These are phyloP conservation scores for Palloptera scutellata DNA, from an alignment of 2,888 invertebrate genomes.

Conservation along the genomic window DNA sequence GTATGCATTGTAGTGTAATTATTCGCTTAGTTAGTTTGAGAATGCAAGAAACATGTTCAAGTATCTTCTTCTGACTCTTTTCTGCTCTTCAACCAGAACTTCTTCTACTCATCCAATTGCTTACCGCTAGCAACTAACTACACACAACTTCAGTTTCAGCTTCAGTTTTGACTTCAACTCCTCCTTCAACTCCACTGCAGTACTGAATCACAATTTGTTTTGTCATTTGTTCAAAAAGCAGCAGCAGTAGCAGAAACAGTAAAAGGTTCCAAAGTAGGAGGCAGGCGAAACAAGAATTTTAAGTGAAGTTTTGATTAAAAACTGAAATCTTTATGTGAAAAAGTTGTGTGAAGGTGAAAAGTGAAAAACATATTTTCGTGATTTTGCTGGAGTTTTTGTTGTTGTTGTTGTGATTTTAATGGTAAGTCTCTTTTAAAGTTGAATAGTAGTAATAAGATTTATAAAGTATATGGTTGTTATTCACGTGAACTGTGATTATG, in stretches of 20 bases:
- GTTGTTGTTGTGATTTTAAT: not conserved
- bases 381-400: not conserved
- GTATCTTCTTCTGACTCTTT: slow-evolving; percentile 12
- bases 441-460: slow-evolving; percentile 2
- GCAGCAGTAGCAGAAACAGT: too few species aligned
- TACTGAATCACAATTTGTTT: too few species aligned
- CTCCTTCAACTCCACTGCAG: too few species aligned
- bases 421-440: not conserved
- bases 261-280: too few species aligned
- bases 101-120: too few species aligned
- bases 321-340: slow-evolving; percentile 18
- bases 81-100: too few species aligned
- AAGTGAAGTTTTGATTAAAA: slow-evolving; percentile 29
- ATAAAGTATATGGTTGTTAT: not conserved
- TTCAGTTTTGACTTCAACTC: too few species aligned
- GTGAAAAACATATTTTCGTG: slow-evolving; percentile 13
- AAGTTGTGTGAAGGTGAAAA: slow-evolving; percentile 22
- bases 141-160: too few species aligned
- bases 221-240: too few species aligned
- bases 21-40: slow-evolving; percentile 32
- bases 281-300: slow-evolving; percentile 16
- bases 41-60: slow-evolving; percentile 32
- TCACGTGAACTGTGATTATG: too few species aligned
- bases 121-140: too few species aligned
- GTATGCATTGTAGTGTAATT: slow-evolving; percentile 29